Conservation (phyloP, 92 coral and sea anemone genomes). For the Phenganax subtilis region DNA sequence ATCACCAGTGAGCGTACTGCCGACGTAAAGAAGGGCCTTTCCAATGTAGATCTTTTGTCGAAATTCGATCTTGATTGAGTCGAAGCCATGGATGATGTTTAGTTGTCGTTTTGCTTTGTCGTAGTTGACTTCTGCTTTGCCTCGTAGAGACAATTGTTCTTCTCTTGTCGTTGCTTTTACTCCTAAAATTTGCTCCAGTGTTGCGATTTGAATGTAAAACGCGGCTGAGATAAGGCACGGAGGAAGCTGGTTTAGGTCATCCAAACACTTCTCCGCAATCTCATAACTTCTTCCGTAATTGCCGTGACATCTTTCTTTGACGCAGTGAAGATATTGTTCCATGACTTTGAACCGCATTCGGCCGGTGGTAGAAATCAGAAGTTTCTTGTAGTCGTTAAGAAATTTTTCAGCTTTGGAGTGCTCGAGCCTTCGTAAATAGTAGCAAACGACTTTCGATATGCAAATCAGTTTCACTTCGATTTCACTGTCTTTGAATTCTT, state of each 20-base stretch:
- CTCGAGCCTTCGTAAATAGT: conserved; percentile 17
- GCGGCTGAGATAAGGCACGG: conserved; percentile 32
- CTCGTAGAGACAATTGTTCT: background rate
- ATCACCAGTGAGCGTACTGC: conserved; percentile 41
- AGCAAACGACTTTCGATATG: conserved; percentile 16
- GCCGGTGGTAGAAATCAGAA: background rate
- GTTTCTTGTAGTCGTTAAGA: background rate
- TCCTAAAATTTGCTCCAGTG: conserved; percentile 39
- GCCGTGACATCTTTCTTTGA: conserved; percentile 42
- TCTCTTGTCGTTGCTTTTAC: conserved; percentile 4
- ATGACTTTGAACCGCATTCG: conserved; percentile 27
- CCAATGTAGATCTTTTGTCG: conserved; percentile 36
- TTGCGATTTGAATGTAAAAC: conserved; percentile 40
- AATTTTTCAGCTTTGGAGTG: conserved; percentile 9
- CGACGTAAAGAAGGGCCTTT: conserved; percentile 14
- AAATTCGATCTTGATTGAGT: conserved; percentile 23
- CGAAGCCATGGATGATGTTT: conserved; percentile 3
- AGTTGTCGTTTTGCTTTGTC: conserved; percentile 16
- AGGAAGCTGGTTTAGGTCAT: conserved; percentile 21
- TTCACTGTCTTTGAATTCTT: background rate
- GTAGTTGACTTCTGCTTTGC: conserved; percentile 30
- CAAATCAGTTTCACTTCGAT: background rate
- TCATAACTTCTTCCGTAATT: conserved; percentile 30
- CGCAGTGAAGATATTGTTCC: conserved; percentile 29
- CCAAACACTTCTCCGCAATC: conserved; percentile 27